Conservation (phyloP, 2,113 vertebrate species). For the Dicrurus megarhynchus region DNA sequence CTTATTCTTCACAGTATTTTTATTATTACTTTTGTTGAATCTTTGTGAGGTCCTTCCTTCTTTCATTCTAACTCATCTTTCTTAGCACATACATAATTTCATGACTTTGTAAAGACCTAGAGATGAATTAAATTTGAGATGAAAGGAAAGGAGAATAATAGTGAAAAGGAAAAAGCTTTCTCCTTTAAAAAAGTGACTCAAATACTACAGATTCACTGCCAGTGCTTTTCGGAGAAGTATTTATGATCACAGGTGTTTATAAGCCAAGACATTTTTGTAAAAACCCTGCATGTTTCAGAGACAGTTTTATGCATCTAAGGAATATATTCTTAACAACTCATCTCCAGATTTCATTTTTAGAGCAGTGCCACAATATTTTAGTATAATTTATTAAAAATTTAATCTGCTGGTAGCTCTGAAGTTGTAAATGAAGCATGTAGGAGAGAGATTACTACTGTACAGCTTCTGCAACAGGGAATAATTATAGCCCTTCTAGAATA, state of each 20-base stretch:
- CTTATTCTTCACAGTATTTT: not conserved
- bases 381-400: conserved; percentile 56
- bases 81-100: conserved; percentile 16
- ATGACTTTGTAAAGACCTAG: conserved; percentile 34
- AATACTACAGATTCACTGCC: not conserved
- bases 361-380: conserved; percentile 53
- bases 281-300: not conserved
- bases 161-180: not conserved
- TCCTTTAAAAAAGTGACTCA: not conserved
- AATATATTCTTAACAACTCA: not conserved
- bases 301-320: not conserved
- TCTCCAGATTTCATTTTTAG: conserved; percentile 39
- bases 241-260: conserved; percentile 12
- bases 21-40: not conserved
- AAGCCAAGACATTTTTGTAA: not conserved
- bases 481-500: conserved; percentile 24
- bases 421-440: conserved; percentile 52
- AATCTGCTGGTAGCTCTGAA: conserved; percentile 47
- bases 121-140: conserved; percentile 42
- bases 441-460: conserved; percentile 48
- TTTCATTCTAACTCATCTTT: not conserved
- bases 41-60: not conserved
- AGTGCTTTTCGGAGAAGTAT: not conserved
- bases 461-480: not conserved
- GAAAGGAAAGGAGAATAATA: conserved; percentile 43